phyloP scores from a whole-genome alignment of 2,113 vertebrate genomes.

The Cettia cetti region DNA sequence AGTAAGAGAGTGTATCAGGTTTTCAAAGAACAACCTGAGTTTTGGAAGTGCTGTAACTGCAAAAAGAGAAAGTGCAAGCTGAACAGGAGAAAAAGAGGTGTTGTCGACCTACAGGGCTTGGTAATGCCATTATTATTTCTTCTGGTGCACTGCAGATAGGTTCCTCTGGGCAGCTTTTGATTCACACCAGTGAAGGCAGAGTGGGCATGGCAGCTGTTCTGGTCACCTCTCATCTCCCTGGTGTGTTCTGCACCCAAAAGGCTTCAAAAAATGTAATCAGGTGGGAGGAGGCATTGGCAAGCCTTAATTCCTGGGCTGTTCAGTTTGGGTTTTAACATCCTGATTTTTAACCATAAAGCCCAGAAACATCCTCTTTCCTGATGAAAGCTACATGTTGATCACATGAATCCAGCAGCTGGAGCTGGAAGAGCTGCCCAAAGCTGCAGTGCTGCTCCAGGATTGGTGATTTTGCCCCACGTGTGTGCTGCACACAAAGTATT shows the following conservation, averaged over 20 bases:
- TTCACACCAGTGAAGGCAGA: not conserved
- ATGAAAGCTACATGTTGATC: not conserved
- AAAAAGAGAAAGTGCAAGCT: not conserved
- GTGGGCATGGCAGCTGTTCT: not conserved
- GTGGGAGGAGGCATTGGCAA: not conserved
- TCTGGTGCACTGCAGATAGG: not conserved
- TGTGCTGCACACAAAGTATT: accelerated
- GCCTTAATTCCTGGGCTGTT: not conserved
- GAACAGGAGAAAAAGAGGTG: not conserved
- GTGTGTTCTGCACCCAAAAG: not conserved
- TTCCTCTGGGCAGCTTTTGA: not conserved
- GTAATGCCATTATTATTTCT: not conserved
- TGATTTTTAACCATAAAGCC: not conserved
- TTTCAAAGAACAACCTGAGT: not conserved
- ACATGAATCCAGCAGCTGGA: not conserved
- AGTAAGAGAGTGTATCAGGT: not conserved
- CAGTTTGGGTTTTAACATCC: not conserved
- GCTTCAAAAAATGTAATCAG: not conserved
- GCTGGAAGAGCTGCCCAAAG: not conserved
- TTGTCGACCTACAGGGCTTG: not conserved
- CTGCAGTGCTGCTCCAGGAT: no score
- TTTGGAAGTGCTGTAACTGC: not conserved
- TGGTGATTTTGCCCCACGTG: not conserved
- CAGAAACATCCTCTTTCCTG: not conserved
- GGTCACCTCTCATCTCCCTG: not conserved